Conservation (phyloP, 1,140 invertebrate species). For the Chelonus insularis region DNA sequence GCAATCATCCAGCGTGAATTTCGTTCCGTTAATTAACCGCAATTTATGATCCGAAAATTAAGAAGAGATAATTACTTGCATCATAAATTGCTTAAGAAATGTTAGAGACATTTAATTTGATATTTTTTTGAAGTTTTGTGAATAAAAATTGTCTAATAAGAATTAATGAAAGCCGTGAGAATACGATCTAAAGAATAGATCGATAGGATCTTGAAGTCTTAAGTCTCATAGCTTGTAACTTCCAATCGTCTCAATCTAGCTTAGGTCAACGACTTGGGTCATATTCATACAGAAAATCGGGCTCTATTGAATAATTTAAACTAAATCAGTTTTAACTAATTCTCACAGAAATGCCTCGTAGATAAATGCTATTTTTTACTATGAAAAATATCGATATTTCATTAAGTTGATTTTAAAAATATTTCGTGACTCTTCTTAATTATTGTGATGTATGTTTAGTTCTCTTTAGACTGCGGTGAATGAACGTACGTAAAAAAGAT, state of each 20-base stretch:
- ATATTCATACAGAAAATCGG: slow-evolving; percentile 35
- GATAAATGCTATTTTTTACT: too few relatives aligned
- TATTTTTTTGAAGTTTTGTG: too few relatives aligned
- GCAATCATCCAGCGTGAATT: too few relatives aligned
- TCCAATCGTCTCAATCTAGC: slow-evolving; percentile 26
- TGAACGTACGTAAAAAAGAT: not conserved
- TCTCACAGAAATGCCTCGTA: slow-evolving; percentile 19
- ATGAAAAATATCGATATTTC: not conserved
- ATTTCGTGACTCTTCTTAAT: not conserved
- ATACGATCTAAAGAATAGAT: too few relatives aligned
- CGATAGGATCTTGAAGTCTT: not conserved
- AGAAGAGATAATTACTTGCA: too few relatives aligned
- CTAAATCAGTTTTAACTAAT: slow-evolving; percentile 2
- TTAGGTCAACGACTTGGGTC: slow-evolving; percentile 27
- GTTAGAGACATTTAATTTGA: too few relatives aligned
- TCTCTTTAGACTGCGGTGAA: not conserved
- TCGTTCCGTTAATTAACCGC: too few relatives aligned
- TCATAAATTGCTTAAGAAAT: too few relatives aligned
- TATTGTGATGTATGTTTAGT: not conserved
- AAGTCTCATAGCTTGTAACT: not conserved
- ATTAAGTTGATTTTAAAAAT: not conserved
- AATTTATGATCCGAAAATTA: too few relatives aligned
- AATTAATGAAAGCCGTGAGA: too few relatives aligned
- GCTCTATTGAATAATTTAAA: slow-evolving; percentile 18
- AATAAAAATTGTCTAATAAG: too few relatives aligned